A percentile compares a stretch with the other conserved stretches of the same genome.
phyloP scores from a whole-genome alignment of 2,888 invertebrate species.

The Didymodactylos carnosus region DNA sequence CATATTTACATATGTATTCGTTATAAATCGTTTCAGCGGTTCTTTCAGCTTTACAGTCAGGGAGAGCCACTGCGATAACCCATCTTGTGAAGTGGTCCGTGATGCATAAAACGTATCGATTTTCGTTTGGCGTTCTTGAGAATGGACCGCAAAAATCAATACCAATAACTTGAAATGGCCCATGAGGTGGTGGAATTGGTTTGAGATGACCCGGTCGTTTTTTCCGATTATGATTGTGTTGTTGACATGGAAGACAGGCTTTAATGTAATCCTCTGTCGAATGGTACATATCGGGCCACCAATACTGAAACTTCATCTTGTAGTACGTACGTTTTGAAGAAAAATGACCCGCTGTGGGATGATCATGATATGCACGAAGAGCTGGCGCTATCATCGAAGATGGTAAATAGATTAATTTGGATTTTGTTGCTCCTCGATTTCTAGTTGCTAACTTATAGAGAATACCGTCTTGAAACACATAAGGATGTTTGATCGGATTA shows the following conservation, averaged over 20 bases:
- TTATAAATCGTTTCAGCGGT: conserved; percentile 16
- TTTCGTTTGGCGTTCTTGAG: conserved; percentile 8
- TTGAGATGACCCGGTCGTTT: neutral
- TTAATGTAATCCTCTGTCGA: neutral
- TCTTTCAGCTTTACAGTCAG: conserved; percentile 16
- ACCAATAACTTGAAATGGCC: conserved; percentile 13
- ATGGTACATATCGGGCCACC: neutral
- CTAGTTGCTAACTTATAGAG: too few relatives aligned
- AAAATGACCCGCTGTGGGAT: conserved; percentile 10
- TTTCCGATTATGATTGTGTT: neutral
- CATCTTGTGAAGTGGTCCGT: conserved; percentile 17
- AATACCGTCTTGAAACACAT: too few relatives aligned
- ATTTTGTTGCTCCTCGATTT: too few relatives aligned
- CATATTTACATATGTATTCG: conserved; percentile 15
- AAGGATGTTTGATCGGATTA: too few relatives aligned
- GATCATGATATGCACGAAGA: neutral
- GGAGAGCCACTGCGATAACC: conserved; percentile 15
- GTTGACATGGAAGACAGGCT: neutral
- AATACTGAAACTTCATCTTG: neutral
- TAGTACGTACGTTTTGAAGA: conserved; percentile 5
- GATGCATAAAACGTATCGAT: conserved; percentile 15
- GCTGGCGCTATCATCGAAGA: neutral
- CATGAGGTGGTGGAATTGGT: neutral
- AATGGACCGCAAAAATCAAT: conserved; percentile 16
- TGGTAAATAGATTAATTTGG: neutral